Evolutionary conservation across 2,113 vertebrate species (phyloP), one percentile per base, ranked within the genome.

Genomic region (Glaucomys volans): DNA sequence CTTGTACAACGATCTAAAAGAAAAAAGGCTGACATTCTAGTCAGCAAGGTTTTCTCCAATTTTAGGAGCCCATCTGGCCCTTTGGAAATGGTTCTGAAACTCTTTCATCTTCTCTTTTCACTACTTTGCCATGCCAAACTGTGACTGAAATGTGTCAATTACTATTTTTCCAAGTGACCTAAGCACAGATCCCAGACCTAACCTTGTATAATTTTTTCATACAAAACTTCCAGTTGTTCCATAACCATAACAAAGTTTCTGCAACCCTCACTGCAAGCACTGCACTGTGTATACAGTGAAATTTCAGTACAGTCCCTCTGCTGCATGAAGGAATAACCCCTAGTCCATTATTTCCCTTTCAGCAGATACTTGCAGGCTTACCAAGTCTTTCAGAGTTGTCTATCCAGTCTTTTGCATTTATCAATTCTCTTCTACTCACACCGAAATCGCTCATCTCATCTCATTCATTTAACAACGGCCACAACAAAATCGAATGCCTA

Each of bases 401-500:
- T 83, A 18, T 24, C 2, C 42, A 24, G 22, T 85, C 30, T 75
- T 26, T 59, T 50, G 26, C 13, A 37, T 57, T 86, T 11, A 42
- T 74, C 77, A 30, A 9, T 91, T 79, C 83, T 66, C 83, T 52
- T 87, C 47, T 12, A 40, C 4, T 44, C 52, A 22, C 32, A 90
- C 35, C 62, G 0, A 81, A 82, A 26, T 66, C 67, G 81, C 12
- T 47, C 52, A 87, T 52, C 52, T 76, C 28, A 18, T 44, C 13
- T 90, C 77, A 69, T 67, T 35, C n/a, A 90, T 62, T 79, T 64
- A 86, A 87, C 82, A 93, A 69, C 69, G 76, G 79, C 47, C 18
- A 54, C 20, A 22, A 57, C 54, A 57, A 67, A 35, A 24, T 44
- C 54, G 8, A 90, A 30, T 66, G 5, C 7, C 8, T 88, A 18